phyloP scores from a whole-genome alignment of 2,888 invertebrate species.

The Polyommatus icarus region DNA sequence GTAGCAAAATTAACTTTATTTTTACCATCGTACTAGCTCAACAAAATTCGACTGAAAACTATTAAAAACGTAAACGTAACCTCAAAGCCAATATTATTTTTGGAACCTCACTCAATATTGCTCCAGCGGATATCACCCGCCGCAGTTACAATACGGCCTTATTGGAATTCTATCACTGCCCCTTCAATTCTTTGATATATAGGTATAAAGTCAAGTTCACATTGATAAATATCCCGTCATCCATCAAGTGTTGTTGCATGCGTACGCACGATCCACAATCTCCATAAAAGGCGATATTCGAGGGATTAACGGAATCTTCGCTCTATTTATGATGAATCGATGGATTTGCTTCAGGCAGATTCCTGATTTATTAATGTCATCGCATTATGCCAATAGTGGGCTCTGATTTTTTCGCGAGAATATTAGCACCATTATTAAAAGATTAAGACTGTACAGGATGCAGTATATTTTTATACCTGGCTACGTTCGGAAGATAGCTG shows the following conservation, averaged over 20 bases:
- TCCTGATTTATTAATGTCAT: background rate
- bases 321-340: conserved; percentile 29
- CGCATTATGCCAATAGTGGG: background rate
- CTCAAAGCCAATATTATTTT: conserved; percentile 7
- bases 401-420: background rate
- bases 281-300: conserved; percentile 33
- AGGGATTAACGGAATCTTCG: conserved; percentile 29
- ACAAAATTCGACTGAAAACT: background rate
- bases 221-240: conserved; percentile 32
- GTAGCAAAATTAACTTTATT: background rate
- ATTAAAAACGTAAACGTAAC: background rate
- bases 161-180: conserved; percentile 31
- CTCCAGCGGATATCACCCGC: conserved; percentile 6
- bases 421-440: too few relatives aligned
- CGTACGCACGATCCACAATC: conserved; percentile 32
- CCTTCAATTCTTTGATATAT: conserved; percentile 30
- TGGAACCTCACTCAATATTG: conserved; percentile 13
- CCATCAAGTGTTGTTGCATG: conserved; percentile 35
- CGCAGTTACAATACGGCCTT: conserved; percentile 23
- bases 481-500: too few relatives aligned
- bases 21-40: background rate
- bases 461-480: too few relatives aligned
- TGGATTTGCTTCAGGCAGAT: conserved; percentile 18
- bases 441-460: too few relatives aligned
- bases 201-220: conserved; percentile 33